These are phyloP conservation scores for Crotalus horridus DNA, from an alignment of 2,113 vertebrate species.

Conservation along the genomic window DNA sequence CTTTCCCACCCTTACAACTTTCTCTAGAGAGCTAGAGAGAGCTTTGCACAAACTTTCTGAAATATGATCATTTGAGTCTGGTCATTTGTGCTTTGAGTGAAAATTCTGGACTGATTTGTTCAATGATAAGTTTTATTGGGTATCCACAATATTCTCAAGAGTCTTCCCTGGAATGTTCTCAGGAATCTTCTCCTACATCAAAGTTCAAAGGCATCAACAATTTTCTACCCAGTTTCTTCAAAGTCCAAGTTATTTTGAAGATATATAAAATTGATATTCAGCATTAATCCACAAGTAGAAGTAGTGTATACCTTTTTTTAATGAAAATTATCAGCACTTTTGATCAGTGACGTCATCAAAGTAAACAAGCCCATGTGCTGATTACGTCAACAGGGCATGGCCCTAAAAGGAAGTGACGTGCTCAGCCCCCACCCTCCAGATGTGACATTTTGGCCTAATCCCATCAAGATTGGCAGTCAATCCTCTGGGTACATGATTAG, in stretches of 20 bases:
- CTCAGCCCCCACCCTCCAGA: too few relatives aligned
- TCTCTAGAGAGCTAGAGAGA: background rate
- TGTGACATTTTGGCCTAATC: too few relatives aligned
- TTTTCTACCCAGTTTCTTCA: background rate
- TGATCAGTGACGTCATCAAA: too few relatives aligned
- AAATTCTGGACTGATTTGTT: background rate
- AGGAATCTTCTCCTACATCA: background rate
- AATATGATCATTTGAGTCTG: background rate
- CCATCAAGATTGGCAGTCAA: too few relatives aligned
- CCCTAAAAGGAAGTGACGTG: too few relatives aligned
- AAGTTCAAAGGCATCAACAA: background rate
- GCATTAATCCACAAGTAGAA: background rate
- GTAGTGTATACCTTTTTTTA: too few relatives aligned
- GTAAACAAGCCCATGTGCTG: too few relatives aligned
- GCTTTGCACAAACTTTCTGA: background rate
- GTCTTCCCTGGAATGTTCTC: background rate
- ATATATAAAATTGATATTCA: background rate
- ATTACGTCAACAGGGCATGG: too few relatives aligned
- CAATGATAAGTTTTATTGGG: background rate
- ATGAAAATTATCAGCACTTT: too few relatives aligned
- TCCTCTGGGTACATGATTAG: too few relatives aligned
- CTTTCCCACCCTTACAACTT: background rate
- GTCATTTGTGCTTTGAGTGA: background rate
- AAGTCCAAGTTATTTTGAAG: background rate
- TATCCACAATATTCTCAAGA: background rate